Conservation (phyloP, 2,888 invertebrate genomes). For the Pachycephus smyrnensis region DNA sequence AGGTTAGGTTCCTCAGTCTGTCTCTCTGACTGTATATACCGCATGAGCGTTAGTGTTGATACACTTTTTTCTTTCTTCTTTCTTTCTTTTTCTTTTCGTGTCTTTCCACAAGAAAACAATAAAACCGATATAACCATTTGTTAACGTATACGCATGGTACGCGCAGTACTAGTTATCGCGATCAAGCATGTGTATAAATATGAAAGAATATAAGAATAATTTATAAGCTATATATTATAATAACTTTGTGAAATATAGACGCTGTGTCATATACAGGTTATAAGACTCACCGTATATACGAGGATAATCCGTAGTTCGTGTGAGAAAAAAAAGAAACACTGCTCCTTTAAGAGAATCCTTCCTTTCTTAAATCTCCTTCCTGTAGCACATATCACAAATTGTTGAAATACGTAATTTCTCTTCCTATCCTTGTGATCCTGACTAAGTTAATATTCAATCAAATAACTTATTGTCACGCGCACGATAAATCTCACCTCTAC, state of each 20-base stretch:
- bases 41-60: not conserved
- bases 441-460: not conserved
- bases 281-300: conserved; percentile 56
- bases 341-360: conserved; percentile 15
- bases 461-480: not conserved
- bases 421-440: not conserved
- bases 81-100: not conserved
- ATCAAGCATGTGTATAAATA: not conserved
- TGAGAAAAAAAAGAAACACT: conserved; percentile 38
- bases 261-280: not conserved
- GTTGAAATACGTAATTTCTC: not conserved
- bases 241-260: not conserved
- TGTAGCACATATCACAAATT: conserved; percentile 50
- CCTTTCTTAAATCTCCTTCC: conserved; percentile 34
- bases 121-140: not conserved
- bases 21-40: not conserved
- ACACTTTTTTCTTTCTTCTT: not conserved
- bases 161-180: not conserved
- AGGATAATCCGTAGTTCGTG: conserved; percentile 54
- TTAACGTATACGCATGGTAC: not conserved
- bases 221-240: not conserved
- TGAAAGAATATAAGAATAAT: not conserved
- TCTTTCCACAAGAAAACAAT: not conserved
- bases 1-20: not conserved
- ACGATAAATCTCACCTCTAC: not conserved